phyloP scores from a whole-genome alignment of 2,888 invertebrate genomes.

The Pheosia gnoma region DNA sequence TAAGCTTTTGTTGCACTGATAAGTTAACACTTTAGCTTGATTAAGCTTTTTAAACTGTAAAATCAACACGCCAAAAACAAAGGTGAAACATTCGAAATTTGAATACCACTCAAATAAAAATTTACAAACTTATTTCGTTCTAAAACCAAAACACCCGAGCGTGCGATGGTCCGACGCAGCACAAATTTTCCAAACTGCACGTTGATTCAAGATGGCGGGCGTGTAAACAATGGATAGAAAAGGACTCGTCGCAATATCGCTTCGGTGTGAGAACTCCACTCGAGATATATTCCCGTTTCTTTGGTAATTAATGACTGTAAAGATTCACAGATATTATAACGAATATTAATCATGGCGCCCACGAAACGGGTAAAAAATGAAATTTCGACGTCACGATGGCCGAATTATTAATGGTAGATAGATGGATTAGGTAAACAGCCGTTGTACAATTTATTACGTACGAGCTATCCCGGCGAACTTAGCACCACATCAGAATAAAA shows the following conservation, averaged over 20 bases:
- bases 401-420: slow-evolving; percentile 23
- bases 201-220: slow-evolving; percentile 20
- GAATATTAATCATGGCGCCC: slow-evolving; percentile 40
- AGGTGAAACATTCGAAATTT: not conserved
- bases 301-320: slow-evolving; percentile 43
- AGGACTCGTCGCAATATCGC: slow-evolving; percentile 21
- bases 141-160: not conserved
- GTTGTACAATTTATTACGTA: slow-evolving; percentile 12
- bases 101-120: not conserved
- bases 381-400: slow-evolving; percentile 29
- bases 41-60: not conserved
- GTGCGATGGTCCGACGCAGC: slow-evolving; percentile 1
- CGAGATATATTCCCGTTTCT: slow-evolving; percentile 28
- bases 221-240: slow-evolving; percentile 24
- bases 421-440: slow-evolving; percentile 19
- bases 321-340: slow-evolving; percentile 38
- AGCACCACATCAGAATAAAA: too few species aligned
- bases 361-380: slow-evolving; percentile 37
- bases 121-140: not conserved
- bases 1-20: too few species aligned
- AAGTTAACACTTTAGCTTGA: too few species aligned
- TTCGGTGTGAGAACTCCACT: slow-evolving; percentile 23
- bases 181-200: slow-evolving; percentile 21
- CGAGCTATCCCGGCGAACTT: too few species aligned
- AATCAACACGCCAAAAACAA: not conserved